Evolutionary conservation across 2,888 invertebrate species (phyloP).

Genomic region (Eristalis intricaria): DNA sequence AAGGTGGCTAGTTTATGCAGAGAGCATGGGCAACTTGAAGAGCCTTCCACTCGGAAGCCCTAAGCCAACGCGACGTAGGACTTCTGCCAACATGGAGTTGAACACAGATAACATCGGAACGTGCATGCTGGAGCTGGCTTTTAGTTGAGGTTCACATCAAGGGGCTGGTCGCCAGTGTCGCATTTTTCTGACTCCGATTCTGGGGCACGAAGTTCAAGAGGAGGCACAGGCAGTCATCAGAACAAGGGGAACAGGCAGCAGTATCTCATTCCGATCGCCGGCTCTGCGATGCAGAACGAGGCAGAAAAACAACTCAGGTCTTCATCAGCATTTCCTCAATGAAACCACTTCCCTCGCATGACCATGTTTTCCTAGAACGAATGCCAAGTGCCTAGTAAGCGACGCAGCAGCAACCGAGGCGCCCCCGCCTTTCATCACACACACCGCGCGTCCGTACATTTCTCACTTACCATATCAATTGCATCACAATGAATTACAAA

Average conservation of each 20-base stretch:
- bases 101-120: too few species aligned
- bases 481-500: constrained; percentile 10
- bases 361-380: constrained; percentile 2
- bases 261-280: not conserved
- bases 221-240: too few species aligned
- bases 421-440: constrained; percentile 34
- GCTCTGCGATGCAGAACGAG: not conserved
- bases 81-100: too few species aligned
- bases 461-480: constrained; percentile 11
- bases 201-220: too few species aligned
- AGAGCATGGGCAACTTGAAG: too few species aligned
- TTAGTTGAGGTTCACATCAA: too few species aligned
- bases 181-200: too few species aligned
- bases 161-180: too few species aligned
- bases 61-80: too few species aligned
- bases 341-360: not conserved
- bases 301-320: not conserved
- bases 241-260: not conserved
- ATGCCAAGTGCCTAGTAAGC: constrained; percentile 11
- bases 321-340: not conserved
- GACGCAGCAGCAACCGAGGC: constrained; percentile 1
- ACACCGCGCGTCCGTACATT: constrained; percentile 1
- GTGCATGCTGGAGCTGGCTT: too few species aligned
- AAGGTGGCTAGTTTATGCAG: too few species aligned
- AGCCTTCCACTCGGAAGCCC: too few species aligned